A percentile compares a stretch with the other conserved stretches of the same genome.
Conservation (phyloP, 2,113 vertebrate genomes). For the Mastomys natalensis region DNA sequence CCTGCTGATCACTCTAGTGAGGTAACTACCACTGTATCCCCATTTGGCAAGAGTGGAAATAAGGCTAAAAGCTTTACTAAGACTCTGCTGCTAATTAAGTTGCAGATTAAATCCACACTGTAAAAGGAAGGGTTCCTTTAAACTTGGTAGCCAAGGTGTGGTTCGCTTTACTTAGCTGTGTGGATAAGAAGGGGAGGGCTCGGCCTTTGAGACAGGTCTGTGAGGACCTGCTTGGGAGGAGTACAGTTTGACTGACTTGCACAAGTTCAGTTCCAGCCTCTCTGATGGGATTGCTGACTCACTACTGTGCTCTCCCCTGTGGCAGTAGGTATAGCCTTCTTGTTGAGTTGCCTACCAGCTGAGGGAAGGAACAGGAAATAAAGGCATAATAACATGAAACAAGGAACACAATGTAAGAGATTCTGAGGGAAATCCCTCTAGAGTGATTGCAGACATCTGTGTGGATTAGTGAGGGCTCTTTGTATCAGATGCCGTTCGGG, state of each 20-base stretch:
- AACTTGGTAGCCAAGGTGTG: constrained; percentile 13
- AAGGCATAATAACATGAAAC: not conserved
- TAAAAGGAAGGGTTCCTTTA: constrained; percentile 44
- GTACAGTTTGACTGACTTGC: not conserved
- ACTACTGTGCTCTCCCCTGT: not conserved
- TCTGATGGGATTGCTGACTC: constrained; percentile 9
- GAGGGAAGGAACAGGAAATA: constrained; percentile 18
- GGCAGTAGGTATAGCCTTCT: constrained; percentile 15
- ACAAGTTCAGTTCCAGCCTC: not conserved
- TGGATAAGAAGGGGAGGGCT: not conserved
- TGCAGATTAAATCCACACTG: constrained; percentile 15
- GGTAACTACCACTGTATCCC: not conserved
- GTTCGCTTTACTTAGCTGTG: constrained; percentile 2
- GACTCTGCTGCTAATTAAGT: not conserved
- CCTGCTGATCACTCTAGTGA: not conserved
- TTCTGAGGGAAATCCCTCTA: not conserved
- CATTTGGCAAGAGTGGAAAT: constrained; percentile 37
- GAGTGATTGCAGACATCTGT: not conserved
- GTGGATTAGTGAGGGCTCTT: not conserved
- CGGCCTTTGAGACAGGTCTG: constrained; percentile 17
- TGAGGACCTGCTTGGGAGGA: not conserved
- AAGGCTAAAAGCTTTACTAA: constrained; percentile 44
- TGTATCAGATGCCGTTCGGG: not conserved
- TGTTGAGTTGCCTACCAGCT: constrained; percentile 42
- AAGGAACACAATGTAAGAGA: not conserved